Evolutionary conservation across 2,113 vertebrate genomes (phyloP).

Genomic region (Silurus asotus): DNA sequence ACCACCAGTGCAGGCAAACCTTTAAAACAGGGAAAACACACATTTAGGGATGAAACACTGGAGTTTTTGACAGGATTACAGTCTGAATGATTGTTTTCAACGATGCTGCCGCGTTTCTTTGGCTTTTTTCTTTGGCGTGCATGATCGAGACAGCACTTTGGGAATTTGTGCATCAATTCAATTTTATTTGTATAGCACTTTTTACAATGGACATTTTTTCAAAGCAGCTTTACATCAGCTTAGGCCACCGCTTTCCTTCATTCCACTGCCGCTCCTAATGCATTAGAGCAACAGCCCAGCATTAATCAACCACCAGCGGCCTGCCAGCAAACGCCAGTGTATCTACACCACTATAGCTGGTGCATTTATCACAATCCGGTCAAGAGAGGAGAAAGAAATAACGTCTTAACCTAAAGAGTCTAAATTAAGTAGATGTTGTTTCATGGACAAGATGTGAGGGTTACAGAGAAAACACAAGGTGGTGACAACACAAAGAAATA

Average conservation of each 20-base stretch:
- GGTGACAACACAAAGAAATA: background rate
- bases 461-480: background rate
- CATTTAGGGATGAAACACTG: conserved; percentile 55
- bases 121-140: background rate
- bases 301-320: conserved; percentile 1
- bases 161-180: conserved; percentile 50
- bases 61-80: background rate
- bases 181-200: too few relatives aligned
- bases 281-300: conserved; percentile 16
- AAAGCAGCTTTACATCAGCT: conserved; percentile 38
- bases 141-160: conserved; percentile 2
- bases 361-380: conserved; percentile 9
- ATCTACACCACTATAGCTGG: conserved; percentile 30
- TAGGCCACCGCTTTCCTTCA: conserved; percentile 45
- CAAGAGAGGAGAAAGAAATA: background rate
- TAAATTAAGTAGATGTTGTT: background rate
- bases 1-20: conserved; percentile 97
- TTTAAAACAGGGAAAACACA: conserved; percentile 68
- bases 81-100: background rate
- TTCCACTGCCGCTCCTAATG: conserved; percentile 45
- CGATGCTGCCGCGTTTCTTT: background rate
- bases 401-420: background rate
- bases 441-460: background rate
- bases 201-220: too few relatives aligned
- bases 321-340: conserved; percentile 45